These are phyloP conservation scores for Myripristis murdjan DNA, from an alignment of 2,797 vertebrate species.

Conservation along the genomic window DNA sequence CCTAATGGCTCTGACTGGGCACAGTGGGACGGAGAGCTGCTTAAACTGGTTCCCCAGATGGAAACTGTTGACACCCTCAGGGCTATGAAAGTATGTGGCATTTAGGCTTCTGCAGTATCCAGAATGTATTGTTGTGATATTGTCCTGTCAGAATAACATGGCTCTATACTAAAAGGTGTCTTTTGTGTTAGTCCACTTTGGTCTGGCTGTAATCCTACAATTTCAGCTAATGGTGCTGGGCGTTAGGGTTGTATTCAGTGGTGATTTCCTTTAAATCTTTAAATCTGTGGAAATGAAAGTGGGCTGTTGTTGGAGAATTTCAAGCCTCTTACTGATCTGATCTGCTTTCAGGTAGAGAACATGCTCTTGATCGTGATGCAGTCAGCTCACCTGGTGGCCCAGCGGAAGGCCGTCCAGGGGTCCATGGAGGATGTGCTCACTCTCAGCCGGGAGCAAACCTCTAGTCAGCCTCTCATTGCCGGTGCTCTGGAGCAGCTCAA, in stretches of 20 bases:
- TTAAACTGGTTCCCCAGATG: constrained; percentile 94
- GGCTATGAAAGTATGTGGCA: constrained; percentile 90
- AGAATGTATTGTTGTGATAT: no score
- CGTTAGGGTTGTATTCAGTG: no score
- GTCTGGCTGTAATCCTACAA: no score
- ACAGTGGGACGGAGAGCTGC: constrained; percentile 87
- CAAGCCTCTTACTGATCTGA: neutral
- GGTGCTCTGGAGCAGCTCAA: constrained; percentile 95
- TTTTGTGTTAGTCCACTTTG: no score
- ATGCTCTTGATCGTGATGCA: constrained; percentile 96
- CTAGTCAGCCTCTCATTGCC: constrained; percentile 97
- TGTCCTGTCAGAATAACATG: no score
- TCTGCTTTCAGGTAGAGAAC: constrained; percentile 89
- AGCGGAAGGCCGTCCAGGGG: constrained; percentile 95
- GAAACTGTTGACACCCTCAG: constrained; percentile 94
- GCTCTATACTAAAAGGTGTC: no score
- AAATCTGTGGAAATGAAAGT: neutral
- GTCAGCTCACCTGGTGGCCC: constrained; percentile 92
- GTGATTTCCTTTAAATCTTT: no score
- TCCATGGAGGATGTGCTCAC: constrained; percentile 92
- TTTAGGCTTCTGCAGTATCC: no score
- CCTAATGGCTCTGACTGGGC: constrained; percentile 85
- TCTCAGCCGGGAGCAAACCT: constrained; percentile 96
- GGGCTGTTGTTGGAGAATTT: neutral
- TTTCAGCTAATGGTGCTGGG: no score